Conservation (phyloP, 37 sponge, comb jelly and placozoan genomes). For the Dysidea cf. avara region DNA sequence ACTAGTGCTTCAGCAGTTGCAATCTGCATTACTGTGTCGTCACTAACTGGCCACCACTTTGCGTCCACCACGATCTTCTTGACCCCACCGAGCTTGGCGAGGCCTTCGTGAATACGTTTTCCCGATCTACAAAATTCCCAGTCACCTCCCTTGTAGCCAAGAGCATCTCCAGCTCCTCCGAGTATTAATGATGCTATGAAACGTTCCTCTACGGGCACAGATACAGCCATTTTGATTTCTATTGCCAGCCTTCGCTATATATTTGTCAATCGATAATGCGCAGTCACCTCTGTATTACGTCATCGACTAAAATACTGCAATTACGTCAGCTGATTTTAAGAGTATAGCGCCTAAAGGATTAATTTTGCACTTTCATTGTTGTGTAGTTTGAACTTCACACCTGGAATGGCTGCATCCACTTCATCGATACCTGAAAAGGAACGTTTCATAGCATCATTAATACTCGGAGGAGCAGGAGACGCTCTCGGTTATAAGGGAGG, state of each 20-base stretch:
- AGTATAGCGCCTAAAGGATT: no score
- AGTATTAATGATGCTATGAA: conserved; percentile 73
- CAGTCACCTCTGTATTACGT: no score
- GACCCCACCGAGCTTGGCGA: conserved; percentile 55
- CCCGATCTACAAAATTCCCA: conserved; percentile 82
- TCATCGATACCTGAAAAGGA: no score
- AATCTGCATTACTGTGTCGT: conserved; percentile 55
- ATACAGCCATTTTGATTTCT: no score
- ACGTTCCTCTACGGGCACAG: no score
- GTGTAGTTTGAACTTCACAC: no score
- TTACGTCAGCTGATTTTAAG: no score
- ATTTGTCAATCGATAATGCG: no score
- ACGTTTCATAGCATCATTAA: conserved; percentile 65
- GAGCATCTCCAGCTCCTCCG: conserved; percentile 81
- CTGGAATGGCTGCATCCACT: no score
- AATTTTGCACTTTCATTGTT: no score
- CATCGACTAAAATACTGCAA: no score
- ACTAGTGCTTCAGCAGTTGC: conserved; percentile 51
- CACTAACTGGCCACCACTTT: conserved; percentile 43
- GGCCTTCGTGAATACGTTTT: conserved; percentile 44
- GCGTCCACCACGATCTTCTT: conserved; percentile 39
- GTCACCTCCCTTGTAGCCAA: conserved; percentile 79
- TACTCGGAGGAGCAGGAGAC: conserved; percentile 81
- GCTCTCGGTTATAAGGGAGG: conserved; percentile 87
- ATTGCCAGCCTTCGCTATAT: no score